Base-by-base conservation (phyloP, 2,797 vertebrate species). In the Lacerta viridis region DNA sequence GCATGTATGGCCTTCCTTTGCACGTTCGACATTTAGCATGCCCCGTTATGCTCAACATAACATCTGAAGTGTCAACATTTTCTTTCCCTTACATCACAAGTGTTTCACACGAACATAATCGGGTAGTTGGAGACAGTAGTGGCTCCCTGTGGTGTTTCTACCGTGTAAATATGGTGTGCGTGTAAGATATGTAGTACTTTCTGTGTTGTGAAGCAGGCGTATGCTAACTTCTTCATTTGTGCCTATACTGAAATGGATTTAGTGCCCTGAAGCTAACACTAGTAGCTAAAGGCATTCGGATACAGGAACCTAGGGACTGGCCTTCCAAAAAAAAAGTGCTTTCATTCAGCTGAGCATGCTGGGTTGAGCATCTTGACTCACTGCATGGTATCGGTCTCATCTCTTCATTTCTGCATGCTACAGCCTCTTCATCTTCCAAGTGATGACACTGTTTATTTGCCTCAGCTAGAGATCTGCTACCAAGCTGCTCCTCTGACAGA, bases 361-460 rank as follows among this genome's bases (percentile, higher is more conserved):
- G 59, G 10, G 18, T 33, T 20, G n/a, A 39, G 13, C 84, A 83
- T 83, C 43, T 75, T 39, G 68, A 81, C 25, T 50, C 23, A 0
- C 33, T 39, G 46, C 17, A n/a, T 59, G 36, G 66, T 7, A 77
- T 10, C 59, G 74, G 43, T 4, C 82, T 33, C 39, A 11, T 71
- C 7, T 43, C 80, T 79, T 72, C 18, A 39, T 15, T 69, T 23
- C 29, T 87, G 75, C 36, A 43, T 61, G 36, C 72, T 77, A 72
- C 66, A 83, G 64, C 59, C 72, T 86, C 85, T 77, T 50, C 27
- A 27, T 71, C 50, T 83, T 46, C 83, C 39, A 46, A 72, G 82
- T 76, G 36, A 71, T 79, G 55, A 33, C 41, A 46, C 5, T 76
- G 81, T 66, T 83, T 79, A 50, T 66, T 72, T 64, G 25, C 17